Evolutionary conservation across 2,113 vertebrate species (phyloP).

Genomic region (Gymnarchus niloticus): DNA sequence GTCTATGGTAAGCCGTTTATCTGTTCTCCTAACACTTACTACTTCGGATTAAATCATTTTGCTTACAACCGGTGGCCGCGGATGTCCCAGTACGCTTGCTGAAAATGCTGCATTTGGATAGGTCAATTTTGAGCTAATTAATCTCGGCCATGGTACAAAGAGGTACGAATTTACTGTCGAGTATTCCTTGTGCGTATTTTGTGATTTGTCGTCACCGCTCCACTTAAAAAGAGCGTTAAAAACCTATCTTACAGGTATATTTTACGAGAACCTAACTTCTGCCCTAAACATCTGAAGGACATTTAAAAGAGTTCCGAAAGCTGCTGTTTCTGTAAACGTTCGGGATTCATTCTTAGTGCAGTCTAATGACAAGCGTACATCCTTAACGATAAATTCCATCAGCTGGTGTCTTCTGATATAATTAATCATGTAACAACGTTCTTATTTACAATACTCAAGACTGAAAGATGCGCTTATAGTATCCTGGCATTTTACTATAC

Average conservation of each 20-base stretch:
- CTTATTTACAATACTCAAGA: neutral
- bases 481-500: neutral
- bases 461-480: neutral
- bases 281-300: conserved; percentile 4
- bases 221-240: neutral
- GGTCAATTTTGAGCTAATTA: neutral
- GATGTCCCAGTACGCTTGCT: neutral
- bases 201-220: neutral
- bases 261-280: neutral
- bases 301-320: neutral
- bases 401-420: neutral
- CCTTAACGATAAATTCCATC: neutral
- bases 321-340: neutral
- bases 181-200: neutral
- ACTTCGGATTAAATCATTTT: too few relatives aligned
- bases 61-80: too few relatives aligned
- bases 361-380: neutral
- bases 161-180: neutral
- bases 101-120: neutral
- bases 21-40: neutral
- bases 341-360: neutral
- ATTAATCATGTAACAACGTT: neutral
- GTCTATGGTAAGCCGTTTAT: neutral
- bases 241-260: neutral
- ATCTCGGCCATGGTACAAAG: neutral